A percentile compares a stretch with the other conserved stretches of the same genome.
Evolutionary conservation across 2,113 vertebrate species (phyloP).

Genomic region (Pteruthius melanotis): DNA sequence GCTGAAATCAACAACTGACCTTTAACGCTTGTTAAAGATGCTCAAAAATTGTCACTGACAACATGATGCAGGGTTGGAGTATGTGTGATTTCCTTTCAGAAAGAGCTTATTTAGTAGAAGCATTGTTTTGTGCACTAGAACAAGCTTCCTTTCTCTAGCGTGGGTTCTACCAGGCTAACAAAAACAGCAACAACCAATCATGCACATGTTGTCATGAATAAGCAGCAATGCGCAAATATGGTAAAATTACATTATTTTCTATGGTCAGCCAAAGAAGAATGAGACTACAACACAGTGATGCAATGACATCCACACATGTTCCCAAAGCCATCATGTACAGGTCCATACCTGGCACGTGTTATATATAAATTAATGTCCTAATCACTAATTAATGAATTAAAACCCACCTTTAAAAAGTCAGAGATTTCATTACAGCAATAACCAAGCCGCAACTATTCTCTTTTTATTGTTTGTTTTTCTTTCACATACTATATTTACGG

Average conservation of each 20-base stretch:
- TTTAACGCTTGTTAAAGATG: neutral
- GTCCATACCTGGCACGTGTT: accelerated
- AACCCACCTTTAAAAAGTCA: neutral
- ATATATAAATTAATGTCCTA: neutral
- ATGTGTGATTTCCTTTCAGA: neutral
- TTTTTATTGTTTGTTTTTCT: neutral
- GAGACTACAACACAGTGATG: neutral
- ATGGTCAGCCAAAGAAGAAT: neutral
- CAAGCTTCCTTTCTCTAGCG: neutral
- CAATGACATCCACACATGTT: neutral
- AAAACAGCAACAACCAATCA: neutral
- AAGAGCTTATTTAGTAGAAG: neutral
- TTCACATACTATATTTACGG: accelerated
- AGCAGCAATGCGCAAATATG: neutral
- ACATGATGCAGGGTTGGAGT: neutral
- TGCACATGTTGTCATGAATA: neutral
- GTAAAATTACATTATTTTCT: neutral
- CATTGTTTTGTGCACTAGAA: neutral
- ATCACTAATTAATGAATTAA: neutral
- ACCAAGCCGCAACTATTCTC: neutral
- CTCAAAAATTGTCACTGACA: neutral
- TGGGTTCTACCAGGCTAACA: neutral
- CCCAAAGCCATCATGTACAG: neutral
- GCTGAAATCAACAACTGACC: neutral
- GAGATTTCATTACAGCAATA: neutral